phyloP scores from a whole-genome alignment of 2,888 invertebrate species.

The Melinaea marsaeus region DNA sequence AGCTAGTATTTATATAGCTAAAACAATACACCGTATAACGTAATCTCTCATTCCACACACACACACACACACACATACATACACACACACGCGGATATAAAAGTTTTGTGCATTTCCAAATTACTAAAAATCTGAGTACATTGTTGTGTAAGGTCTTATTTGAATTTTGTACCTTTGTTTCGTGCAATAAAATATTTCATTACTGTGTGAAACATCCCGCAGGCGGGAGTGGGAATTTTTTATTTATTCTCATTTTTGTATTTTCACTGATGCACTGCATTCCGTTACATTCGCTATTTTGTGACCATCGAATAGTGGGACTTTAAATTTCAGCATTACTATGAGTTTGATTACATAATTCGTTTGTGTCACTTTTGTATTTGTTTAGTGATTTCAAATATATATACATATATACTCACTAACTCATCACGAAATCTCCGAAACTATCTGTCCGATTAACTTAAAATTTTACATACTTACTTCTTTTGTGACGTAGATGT shows the following conservation, averaged over 20 bases:
- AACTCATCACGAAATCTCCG: too few species aligned
- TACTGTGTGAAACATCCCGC: conserved; percentile 57
- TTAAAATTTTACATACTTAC: too few species aligned
- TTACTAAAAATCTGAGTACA: conserved; percentile 67
- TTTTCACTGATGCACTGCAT: conserved; percentile 28
- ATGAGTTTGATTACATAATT: too few species aligned
- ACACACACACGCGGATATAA: background rate
- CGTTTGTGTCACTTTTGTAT: too few species aligned
- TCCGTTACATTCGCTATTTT: background rate
- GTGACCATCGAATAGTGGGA: too few species aligned
- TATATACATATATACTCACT: too few species aligned
- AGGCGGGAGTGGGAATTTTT: conserved; percentile 11
- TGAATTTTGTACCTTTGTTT: conserved; percentile 55
- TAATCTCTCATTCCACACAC: conserved; percentile 4
- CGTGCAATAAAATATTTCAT: conserved; percentile 70
- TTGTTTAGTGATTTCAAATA: too few species aligned
- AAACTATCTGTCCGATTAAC: too few species aligned
- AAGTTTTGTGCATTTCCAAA: conserved; percentile 31
- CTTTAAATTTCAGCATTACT: too few species aligned
- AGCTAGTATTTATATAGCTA: too few species aligned
- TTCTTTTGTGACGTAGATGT: too few species aligned
- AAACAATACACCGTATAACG: background rate
- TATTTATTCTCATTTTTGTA: conserved; percentile 25
- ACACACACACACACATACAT: too few species aligned
- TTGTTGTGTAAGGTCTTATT: conserved; percentile 57